These are phyloP conservation scores for Orchestes rusci DNA, from an alignment of 2,888 invertebrate species.

Conservation along the genomic window DNA sequence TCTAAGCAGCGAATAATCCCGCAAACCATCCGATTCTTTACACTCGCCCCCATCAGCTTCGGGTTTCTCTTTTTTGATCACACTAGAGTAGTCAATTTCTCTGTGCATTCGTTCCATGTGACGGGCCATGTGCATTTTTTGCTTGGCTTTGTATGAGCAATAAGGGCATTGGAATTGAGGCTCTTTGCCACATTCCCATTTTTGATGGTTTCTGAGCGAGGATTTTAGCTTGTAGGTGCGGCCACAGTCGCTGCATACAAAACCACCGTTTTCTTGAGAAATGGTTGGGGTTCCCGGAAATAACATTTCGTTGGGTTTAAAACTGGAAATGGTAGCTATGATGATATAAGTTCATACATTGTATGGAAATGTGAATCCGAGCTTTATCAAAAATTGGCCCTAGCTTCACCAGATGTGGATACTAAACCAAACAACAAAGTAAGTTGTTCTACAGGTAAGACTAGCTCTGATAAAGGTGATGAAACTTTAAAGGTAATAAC, in stretches of 20 bases:
- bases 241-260: conserved; percentile 76
- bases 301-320: too few relatives aligned
- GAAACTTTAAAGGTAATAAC: too few relatives aligned
- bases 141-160: conserved; percentile 77
- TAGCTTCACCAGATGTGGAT: too few relatives aligned
- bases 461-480: too few relatives aligned
- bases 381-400: too few relatives aligned
- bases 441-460: too few relatives aligned
- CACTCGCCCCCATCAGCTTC: conserved; percentile 24
- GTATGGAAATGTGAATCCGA: too few relatives aligned
- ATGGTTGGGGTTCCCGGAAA: too few relatives aligned
- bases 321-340: too few relatives aligned
- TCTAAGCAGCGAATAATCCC: conserved; percentile 20
- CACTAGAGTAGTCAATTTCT: conserved; percentile 39
- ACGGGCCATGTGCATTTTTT: conserved; percentile 77
- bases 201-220: conserved; percentile 74
- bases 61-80: conserved; percentile 38
- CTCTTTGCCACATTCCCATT: conserved; percentile 82
- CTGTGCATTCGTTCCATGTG: conserved; percentile 80
- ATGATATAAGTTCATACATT: too few relatives aligned
- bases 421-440: too few relatives aligned
- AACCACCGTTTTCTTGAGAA: conserved; percentile 48
- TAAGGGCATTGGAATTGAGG: conserved; percentile 77
- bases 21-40: conserved; percentile 8
- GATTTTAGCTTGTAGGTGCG: conserved; percentile 82